These are phyloP conservation scores for Arrhamphus sclerolepis DNA, from an alignment of 2,797 vertebrate species.

Conservation along the genomic window DNA sequence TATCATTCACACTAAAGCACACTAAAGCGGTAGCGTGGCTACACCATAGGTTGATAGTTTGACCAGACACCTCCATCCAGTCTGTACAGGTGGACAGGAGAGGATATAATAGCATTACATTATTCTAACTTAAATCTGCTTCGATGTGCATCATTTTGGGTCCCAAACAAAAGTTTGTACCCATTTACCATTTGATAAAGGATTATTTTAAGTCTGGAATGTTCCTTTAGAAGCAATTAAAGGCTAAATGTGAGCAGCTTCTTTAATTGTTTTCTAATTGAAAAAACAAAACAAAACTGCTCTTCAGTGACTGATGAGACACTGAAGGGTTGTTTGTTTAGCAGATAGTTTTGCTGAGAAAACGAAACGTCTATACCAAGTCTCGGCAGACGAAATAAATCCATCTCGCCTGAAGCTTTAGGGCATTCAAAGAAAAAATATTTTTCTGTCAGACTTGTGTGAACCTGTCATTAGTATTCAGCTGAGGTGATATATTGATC, in stretches of 20 bases:
- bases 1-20: too few relatives aligned
- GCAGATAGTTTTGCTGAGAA: slow-evolving; percentile 13
- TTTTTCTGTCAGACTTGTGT: slow-evolving; percentile 40
- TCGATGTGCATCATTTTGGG: too few relatives aligned
- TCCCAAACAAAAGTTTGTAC: too few relatives aligned
- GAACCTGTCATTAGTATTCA: slow-evolving; percentile 48
- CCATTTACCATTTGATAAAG: too few relatives aligned
- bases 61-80: too few relatives aligned
- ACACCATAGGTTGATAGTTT: too few relatives aligned
- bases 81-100: too few relatives aligned
- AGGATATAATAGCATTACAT: too few relatives aligned
- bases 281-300: slow-evolving; percentile 1
- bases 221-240: neutral
- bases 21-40: too few relatives aligned
- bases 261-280: neutral
- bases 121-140: too few relatives aligned
- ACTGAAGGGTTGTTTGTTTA: slow-evolving; percentile 11
- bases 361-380: slow-evolving; percentile 18
- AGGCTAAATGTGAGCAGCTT: neutral
- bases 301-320: slow-evolving; percentile 4
- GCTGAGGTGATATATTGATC: slow-evolving; percentile 24
- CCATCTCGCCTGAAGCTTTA: slow-evolving; percentile 29
- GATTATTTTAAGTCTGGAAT: neutral
- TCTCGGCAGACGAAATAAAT: slow-evolving; percentile 8
- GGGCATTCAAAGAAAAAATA: slow-evolving; percentile 31